A percentile compares a stretch with the other conserved stretches of the same genome.
phyloP scores from a whole-genome alignment of 2,888 invertebrate genomes.

The Euphydryas editha region DNA sequence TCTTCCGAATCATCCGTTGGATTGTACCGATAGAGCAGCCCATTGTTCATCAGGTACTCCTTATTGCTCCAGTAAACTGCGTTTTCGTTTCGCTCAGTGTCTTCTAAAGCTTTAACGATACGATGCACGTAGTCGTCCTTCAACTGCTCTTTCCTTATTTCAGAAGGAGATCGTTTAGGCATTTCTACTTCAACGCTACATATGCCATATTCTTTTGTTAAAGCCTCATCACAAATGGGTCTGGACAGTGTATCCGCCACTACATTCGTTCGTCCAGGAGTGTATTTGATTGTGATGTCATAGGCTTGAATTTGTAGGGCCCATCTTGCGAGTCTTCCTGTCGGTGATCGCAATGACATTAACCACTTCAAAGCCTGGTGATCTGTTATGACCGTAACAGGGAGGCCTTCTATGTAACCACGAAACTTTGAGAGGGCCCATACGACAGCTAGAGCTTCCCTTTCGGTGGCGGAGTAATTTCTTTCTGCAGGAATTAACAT shows the following conservation, averaged over 20 bases:
- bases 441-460: conserved; percentile 14
- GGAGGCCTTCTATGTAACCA: not conserved
- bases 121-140: not conserved
- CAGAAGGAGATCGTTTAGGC: not conserved
- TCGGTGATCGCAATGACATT: not conserved
- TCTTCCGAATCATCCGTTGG: conserved; percentile 38
- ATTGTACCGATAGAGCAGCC: conserved; percentile 43
- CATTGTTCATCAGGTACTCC: conserved; percentile 46
- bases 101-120: conserved; percentile 14
- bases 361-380: conserved; percentile 14
- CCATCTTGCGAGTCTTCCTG: conserved; percentile 12
- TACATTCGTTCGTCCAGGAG: conserved; percentile 1
- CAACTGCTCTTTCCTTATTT: conserved; percentile 7
- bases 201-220: not conserved
- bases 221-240: not conserved
- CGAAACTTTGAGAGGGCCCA: not conserved
- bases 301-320: conserved; percentile 1
- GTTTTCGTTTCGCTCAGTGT: not conserved
- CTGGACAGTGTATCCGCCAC: conserved; percentile 1
- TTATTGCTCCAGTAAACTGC: conserved; percentile 44
- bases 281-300: conserved; percentile 3
- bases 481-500: not conserved
- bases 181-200: conserved; percentile 12
- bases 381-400: not conserved
- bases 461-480: not conserved